A percentile compares a stretch with the other conserved stretches of the same genome.
These are phyloP conservation scores for Sebastes nivosus DNA, from an alignment of 2,797 vertebrate genomes.

Conservation along the genomic window DNA sequence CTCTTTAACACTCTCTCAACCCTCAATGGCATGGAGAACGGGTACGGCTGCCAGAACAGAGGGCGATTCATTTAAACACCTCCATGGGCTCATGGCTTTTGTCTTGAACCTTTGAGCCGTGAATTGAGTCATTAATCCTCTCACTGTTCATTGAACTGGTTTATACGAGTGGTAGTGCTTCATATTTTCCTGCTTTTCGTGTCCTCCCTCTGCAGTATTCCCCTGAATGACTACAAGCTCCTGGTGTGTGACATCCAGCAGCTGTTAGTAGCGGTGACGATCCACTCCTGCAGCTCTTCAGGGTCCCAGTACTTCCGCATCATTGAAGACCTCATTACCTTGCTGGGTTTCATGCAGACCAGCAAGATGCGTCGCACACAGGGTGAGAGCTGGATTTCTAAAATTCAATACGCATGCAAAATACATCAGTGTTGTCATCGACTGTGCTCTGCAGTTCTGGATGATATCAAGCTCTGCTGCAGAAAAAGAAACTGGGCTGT, in stretches of 20 bases:
- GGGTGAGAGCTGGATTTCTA: constrained; percentile 81
- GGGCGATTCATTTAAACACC: constrained; percentile 34
- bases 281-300: constrained; percentile 98
- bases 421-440: constrained; percentile 41
- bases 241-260: constrained; percentile 97
- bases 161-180: constrained; percentile 8
- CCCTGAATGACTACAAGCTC: constrained; percentile 92
- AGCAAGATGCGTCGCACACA: constrained; percentile 92
- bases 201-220: constrained; percentile 83
- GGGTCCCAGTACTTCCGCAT: constrained; percentile 99
- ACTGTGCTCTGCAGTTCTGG: constrained; percentile 10
- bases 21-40: constrained; percentile 94
- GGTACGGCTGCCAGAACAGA: constrained; percentile 81
- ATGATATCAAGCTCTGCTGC: constrained; percentile 36
- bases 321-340: constrained; percentile 96
- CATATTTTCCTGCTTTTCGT: constrained; percentile 20
- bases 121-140: constrained; percentile 59
- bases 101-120: constrained; percentile 31
- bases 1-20: constrained; percentile 95
- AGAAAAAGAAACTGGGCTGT: constrained; percentile 22
- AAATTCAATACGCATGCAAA: constrained; percentile 23
- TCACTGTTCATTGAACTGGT: constrained; percentile 44
- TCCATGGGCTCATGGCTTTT: constrained; percentile 22
- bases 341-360: constrained; percentile 95
- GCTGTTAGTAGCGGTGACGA: constrained; percentile 92